Evolutionary conservation across 2,888 invertebrate species (phyloP).

Genomic region (Nyleta sp.): DNA sequence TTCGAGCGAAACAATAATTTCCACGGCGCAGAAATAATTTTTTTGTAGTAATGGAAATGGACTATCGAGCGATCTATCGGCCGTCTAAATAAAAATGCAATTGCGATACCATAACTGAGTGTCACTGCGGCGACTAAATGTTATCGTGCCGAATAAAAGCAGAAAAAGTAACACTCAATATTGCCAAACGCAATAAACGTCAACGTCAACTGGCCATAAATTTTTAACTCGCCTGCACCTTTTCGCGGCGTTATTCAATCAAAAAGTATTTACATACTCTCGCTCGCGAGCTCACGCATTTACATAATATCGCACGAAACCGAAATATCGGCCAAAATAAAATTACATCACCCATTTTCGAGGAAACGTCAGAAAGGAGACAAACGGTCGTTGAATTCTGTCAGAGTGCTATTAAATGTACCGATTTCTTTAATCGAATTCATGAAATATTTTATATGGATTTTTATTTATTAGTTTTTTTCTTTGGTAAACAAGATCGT

Average conservation of each 20-base stretch:
- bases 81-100: slow-evolving; percentile 19
- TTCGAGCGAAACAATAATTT: slow-evolving; percentile 3
- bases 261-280: slow-evolving; percentile 53
- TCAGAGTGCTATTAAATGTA: too few species aligned
- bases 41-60: slow-evolving; percentile 7
- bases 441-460: too few species aligned
- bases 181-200: slow-evolving; percentile 58
- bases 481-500: neutral
- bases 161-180: slow-evolving; percentile 54
- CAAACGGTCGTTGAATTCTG: neutral
- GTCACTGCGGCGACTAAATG: slow-evolving; percentile 5
- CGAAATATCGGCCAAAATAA: slow-evolving; percentile 28
- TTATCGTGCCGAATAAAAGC: slow-evolving; percentile 41
- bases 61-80: slow-evolving; percentile 21
- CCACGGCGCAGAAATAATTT: neutral
- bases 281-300: slow-evolving; percentile 24
- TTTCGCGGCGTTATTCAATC: slow-evolving; percentile 53
- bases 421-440: too few species aligned
- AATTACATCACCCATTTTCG: slow-evolving; percentile 9
- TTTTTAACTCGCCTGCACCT: slow-evolving; percentile 47
- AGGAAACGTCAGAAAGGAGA: neutral
- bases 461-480: neutral
- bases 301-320: slow-evolving; percentile 32
- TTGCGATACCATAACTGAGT: slow-evolving; percentile 25
- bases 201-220: slow-evolving; percentile 48